Evolutionary conservation across 2,888 invertebrate species (phyloP), one percentile per base, ranked within the genome.

Genomic region (Tetrapedia diversipes): DNA sequence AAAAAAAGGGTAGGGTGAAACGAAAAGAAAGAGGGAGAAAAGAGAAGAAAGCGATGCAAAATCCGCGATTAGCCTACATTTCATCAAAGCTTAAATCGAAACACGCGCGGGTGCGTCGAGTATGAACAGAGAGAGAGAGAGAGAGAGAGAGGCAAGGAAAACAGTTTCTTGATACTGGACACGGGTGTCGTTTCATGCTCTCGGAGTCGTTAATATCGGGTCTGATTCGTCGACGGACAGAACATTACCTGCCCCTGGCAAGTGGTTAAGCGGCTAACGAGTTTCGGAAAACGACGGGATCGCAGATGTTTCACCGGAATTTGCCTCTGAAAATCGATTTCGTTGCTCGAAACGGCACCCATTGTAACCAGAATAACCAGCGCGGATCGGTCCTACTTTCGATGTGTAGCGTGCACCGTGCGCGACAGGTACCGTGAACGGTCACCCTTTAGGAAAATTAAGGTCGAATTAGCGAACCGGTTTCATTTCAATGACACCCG

Each of bases 21-120:
- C n/a, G 14, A 37, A 3, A 22, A 32, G 54, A 39, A n/a, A 61
- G 29, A 37, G 37, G 37, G 57, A 53, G 68, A 29, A n/a, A 16
- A 41, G 43, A 32, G 39, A 67, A 65, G 60, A 45, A 49, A 57
- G 57, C 22, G 47, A 63, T 43, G 60, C 70, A 68, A 85, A 86
- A 88, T 88, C 86, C 85, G 83, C 86, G 86, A 89, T 89, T 89
- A 89, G 86, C 88, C 88, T 87, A 89, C 83, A 89, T 89, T 84
- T 81, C 75, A 70, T 45, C 61, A 34, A 56, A 77, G 84, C 81
- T 85, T 83, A 79, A 51, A 73, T 54, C 19, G 49, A 61, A 75
- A 73, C 43, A 56, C 47, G 67, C 66, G 61, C 66, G 74, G 70
- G 60, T 32, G 41, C 11, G 29, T 47, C 45, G 32, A 11, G n/a